These are phyloP conservation scores for Rhinophrynus dorsalis DNA, from an alignment of 2,797 vertebrate genomes.

Conservation along the genomic window DNA sequence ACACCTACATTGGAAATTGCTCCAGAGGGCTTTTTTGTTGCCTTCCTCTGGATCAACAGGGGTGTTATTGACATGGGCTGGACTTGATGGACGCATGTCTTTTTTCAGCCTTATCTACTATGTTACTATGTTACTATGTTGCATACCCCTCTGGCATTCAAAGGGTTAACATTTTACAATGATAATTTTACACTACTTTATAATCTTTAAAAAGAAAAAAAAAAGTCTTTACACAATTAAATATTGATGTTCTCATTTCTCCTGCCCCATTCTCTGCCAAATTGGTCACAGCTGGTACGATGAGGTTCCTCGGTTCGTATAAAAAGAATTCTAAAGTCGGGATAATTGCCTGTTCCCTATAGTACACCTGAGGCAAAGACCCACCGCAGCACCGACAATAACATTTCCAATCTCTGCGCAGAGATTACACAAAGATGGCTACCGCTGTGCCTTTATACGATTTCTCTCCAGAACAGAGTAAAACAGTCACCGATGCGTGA, in stretches of 20 bases:
- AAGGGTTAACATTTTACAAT: too few relatives aligned
- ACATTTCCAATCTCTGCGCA: conserved; percentile 21
- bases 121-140: too few relatives aligned
- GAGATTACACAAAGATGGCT: conserved; percentile 12
- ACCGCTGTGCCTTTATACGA: conserved; percentile 16
- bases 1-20: too few relatives aligned
- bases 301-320: conserved; percentile 27
- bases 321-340: conserved; percentile 28
- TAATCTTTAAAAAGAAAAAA: too few relatives aligned
- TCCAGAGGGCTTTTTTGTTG: too few relatives aligned
- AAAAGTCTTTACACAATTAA: conserved; percentile 20
- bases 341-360: conserved; percentile 34
- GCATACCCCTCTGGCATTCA: too few relatives aligned
- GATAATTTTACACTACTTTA: too few relatives aligned
- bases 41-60: too few relatives aligned
- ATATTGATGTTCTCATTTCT: conserved; percentile 9
- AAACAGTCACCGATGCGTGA: conserved; percentile 12
- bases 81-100: too few relatives aligned
- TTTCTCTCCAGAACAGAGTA: neutral
- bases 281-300: conserved; percentile 33
- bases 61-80: too few relatives aligned
- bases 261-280: conserved; percentile 5
- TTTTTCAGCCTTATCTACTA: too few relatives aligned
- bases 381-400: conserved; percentile 4
- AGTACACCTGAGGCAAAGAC: conserved; percentile 32